Evolutionary conservation across 2,113 vertebrate genomes (phyloP).

Genomic region (Gila orcuttii): DNA sequence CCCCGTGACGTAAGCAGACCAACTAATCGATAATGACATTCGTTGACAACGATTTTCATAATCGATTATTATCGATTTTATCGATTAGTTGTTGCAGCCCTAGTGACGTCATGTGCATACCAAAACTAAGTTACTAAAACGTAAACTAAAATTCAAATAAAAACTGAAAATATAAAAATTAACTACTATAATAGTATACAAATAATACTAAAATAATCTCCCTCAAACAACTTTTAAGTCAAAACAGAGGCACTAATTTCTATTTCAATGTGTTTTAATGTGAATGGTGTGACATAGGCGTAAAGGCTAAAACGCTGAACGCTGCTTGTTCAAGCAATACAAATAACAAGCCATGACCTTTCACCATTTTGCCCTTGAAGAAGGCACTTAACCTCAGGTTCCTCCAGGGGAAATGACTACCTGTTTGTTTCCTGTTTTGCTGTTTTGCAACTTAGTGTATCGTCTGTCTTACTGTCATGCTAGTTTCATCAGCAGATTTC

Average conservation of each 20-base stretch:
- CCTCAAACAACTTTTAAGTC: not conserved
- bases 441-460: too few relatives aligned
- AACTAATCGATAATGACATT: too few relatives aligned
- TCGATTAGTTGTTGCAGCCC: too few relatives aligned
- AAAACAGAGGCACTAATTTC: not conserved
- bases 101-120: too few relatives aligned
- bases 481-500: not conserved
- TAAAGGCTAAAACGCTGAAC: not conserved
- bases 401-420: not conserved
- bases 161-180: too few relatives aligned
- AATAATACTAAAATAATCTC: not conserved
- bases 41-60: too few relatives aligned
- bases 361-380: conserved; percentile 8
- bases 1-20: too few relatives aligned
- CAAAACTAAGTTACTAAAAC: too few relatives aligned
- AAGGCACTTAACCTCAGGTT: not conserved
- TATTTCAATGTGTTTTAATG: not conserved
- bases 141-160: too few relatives aligned
- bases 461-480: too few relatives aligned
- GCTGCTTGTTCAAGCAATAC: not conserved
- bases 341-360: not conserved
- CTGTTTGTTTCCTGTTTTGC: not conserved
- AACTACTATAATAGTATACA: not conserved
- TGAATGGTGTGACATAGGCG: not conserved
- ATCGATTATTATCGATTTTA: too few relatives aligned